Percentiles rank a stretch among this genome's conserved stretches.
Conservation (phyloP, 1,140 invertebrate species). For the Cecropterus lyciades region DNA sequence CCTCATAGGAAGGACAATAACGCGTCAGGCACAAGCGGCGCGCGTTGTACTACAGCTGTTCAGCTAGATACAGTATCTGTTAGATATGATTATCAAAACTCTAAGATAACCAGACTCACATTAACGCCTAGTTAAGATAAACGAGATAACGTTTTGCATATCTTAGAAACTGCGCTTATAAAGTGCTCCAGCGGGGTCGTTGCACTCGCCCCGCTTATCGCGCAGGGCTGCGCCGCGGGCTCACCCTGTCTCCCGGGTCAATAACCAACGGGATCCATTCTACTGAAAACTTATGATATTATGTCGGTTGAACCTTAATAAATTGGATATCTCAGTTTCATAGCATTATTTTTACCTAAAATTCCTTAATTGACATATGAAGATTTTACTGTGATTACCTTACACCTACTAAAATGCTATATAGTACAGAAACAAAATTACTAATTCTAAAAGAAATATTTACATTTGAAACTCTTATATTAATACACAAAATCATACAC, state of each 20-base stretch:
- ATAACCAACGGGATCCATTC: not conserved
- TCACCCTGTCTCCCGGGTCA: not conserved
- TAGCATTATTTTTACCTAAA: too few relatives aligned
- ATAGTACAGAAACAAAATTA: too few relatives aligned
- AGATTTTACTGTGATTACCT: too few relatives aligned
- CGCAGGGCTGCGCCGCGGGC: not conserved
- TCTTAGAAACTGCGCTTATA: slow-evolving; percentile 59
- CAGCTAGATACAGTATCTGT: slow-evolving; percentile 71
- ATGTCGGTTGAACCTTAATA: too few relatives aligned
- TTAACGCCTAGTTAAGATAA: slow-evolving; percentile 82
- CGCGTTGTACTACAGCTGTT: slow-evolving; percentile 49
- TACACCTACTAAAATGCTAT: too few relatives aligned
- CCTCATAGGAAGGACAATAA: not conserved
- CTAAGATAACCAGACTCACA: slow-evolving; percentile 76
- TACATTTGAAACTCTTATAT: too few relatives aligned
- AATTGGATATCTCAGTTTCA: too few relatives aligned
- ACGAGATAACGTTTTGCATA: slow-evolving; percentile 80
- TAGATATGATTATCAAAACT: slow-evolving; percentile 76
- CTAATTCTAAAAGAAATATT: too few relatives aligned
- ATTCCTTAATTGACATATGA: too few relatives aligned
- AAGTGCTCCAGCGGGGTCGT: slow-evolving; percentile 59
- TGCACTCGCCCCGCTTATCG: slow-evolving; percentile 42
- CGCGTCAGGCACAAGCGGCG: slow-evolving; percentile 29
- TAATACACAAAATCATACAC: too few relatives aligned
- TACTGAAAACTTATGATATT: slow-evolving; percentile 1